A percentile compares a stretch with the other conserved stretches of the same genome.
phyloP scores from a whole-genome alignment of 1,140 invertebrate species.

The Pinna nobilis region DNA sequence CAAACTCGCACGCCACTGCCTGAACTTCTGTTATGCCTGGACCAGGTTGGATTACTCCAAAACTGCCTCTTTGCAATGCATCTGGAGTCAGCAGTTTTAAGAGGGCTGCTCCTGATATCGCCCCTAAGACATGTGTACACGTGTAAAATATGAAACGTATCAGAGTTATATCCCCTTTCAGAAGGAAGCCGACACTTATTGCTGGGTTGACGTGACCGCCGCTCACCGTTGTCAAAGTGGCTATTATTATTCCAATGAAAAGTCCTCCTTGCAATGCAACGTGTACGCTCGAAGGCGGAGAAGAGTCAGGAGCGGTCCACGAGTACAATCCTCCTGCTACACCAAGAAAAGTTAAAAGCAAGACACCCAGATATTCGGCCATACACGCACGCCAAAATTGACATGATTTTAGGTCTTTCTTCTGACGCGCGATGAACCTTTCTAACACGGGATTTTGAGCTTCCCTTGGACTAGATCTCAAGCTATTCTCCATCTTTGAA shows the following conservation, averaged over 20 bases:
- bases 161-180: constrained; percentile 85
- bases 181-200: constrained; percentile 68
- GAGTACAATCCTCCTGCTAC: constrained; percentile 46
- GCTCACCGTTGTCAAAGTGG: constrained; percentile 59
- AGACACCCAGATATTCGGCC: constrained; percentile 63
- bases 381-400: constrained; percentile 56
- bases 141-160: constrained; percentile 80
- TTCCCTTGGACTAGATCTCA: too few relatives aligned
- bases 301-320: not conserved
- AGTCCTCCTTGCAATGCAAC: constrained; percentile 53
- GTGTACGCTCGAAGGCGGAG: constrained; percentile 23
- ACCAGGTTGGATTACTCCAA: constrained; percentile 52
- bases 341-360: constrained; percentile 52
- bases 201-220: constrained; percentile 73
- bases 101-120: constrained; percentile 58
- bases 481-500: too few relatives aligned
- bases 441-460: too few relatives aligned
- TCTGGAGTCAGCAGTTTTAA: constrained; percentile 47
- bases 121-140: constrained; percentile 59
- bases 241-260: constrained; percentile 57
- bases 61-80: constrained; percentile 42
- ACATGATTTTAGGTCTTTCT: constrained; percentile 54
- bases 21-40: constrained; percentile 75
- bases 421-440: constrained; percentile 26
- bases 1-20: constrained; percentile 86